Percentiles rank a stretch among this genome's conserved stretches.
Conservation (phyloP, 2,113 vertebrate genomes). For the Tenrec ecaudatus region DNA sequence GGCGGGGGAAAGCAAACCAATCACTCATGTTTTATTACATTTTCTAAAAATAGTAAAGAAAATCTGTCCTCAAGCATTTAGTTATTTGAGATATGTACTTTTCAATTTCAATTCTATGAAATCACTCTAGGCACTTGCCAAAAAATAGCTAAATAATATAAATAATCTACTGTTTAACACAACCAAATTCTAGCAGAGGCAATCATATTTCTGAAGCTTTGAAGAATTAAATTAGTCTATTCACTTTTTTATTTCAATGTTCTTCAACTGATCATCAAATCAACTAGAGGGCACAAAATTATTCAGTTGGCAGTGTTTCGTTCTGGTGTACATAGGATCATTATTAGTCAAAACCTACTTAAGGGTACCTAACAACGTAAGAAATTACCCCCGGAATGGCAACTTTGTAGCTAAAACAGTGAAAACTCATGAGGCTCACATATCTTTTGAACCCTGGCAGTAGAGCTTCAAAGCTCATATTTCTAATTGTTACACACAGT, state of each 20-base stretch:
- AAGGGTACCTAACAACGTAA: background rate
- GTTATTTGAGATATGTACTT: background rate
- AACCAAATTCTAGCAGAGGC: slow-evolving; percentile 33
- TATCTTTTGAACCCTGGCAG: background rate
- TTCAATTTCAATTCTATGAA: slow-evolving; percentile 30
- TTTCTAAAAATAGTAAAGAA: background rate
- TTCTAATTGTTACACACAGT: background rate
- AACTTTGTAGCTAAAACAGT: background rate
- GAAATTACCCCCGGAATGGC: slow-evolving; percentile 25
- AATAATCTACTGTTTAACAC: slow-evolving; percentile 24
- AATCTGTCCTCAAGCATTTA: background rate
- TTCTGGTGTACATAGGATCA: too few species aligned
- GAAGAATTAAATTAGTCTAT: background rate
- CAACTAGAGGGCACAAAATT: slow-evolving; percentile 8
- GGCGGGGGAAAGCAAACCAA: background rate
- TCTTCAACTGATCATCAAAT: slow-evolving; percentile 20
- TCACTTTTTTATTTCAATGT: background rate
- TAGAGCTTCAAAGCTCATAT: background rate
- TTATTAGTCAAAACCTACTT: too few species aligned
- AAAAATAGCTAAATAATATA: slow-evolving; percentile 43
- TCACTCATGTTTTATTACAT: background rate
- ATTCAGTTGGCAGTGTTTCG: background rate
- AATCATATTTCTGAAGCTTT: slow-evolving; percentile 32
- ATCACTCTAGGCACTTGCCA: background rate
- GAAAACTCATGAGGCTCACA: background rate